A percentile compares a stretch with the other conserved stretches of the same genome.
phyloP scores from a whole-genome alignment of 2,797 vertebrate genomes.

The Diplodus puntazzo region DNA sequence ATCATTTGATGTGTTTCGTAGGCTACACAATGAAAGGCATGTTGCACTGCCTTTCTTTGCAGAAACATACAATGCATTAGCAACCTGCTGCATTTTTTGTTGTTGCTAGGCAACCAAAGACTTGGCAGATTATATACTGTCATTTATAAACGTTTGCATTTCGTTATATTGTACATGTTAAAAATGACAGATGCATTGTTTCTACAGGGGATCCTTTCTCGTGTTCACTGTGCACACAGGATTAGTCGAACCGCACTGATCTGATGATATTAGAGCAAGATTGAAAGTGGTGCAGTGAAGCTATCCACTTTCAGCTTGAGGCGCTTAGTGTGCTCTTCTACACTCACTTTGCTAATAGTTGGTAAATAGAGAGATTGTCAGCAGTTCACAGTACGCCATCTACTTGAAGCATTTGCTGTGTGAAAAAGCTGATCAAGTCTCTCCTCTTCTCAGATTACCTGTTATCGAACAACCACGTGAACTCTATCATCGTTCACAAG shows the following conservation, averaged over 20 bases:
- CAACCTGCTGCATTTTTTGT: slow-evolving; percentile 14
- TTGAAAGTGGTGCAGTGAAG: background rate
- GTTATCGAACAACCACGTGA: slow-evolving; percentile 98
- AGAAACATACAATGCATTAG: background rate
- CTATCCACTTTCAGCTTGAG: background rate
- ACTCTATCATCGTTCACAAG: slow-evolving; percentile 99
- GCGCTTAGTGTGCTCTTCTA: background rate
- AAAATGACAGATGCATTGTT: background rate
- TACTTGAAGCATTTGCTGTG: background rate
- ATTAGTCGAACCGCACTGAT: background rate
- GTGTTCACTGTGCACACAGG: background rate
- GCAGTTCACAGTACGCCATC: background rate
- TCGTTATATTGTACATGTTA: background rate
- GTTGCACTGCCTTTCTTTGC: slow-evolving; percentile 14
- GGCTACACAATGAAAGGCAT: background rate
- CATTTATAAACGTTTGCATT: slow-evolving; percentile 11
- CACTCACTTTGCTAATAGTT: background rate
- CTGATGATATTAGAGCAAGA: background rate
- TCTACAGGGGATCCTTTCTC: background rate
- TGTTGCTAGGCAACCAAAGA: slow-evolving; percentile 40
- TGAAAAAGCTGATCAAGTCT: background rate
- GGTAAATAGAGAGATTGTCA: background rate
- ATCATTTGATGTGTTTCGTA: background rate
- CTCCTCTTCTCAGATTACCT: slow-evolving; percentile 90
- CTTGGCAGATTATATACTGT: slow-evolving; percentile 4